Conservation (phyloP, 2,888 invertebrate species). For the Marasmarcha lunaedactyla region DNA sequence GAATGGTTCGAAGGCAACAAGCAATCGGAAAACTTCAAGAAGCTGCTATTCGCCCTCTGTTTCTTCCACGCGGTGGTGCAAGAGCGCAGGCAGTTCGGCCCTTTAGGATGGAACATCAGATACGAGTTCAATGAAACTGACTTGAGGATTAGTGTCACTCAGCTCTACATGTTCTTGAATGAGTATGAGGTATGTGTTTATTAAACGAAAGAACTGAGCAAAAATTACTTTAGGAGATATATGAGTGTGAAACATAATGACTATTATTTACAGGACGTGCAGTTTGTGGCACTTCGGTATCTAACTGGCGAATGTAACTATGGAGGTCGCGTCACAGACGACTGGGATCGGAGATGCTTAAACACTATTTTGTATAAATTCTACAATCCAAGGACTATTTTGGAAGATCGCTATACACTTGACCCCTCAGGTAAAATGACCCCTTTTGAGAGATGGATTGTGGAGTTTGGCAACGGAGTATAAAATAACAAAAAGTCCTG, state of each 20-base stretch:
- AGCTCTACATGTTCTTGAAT: conserved; percentile 88
- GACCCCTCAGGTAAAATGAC: conserved; percentile 72
- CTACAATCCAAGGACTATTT: conserved; percentile 78
- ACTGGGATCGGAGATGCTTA: conserved; percentile 92
- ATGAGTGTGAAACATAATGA: too few relatives aligned
- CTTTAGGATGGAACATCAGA: conserved; percentile 94
- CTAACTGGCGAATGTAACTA: conserved; percentile 96
- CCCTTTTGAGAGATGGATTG: too few relatives aligned
- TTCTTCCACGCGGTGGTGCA: conserved; percentile 96
- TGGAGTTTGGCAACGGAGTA: too few relatives aligned
- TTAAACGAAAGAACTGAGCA: too few relatives aligned
- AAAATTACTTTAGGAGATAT: too few relatives aligned
- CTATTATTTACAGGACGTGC: conserved; percentile 69
- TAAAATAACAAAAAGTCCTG: too few relatives aligned
- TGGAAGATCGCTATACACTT: conserved; percentile 73
- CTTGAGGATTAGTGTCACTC: conserved; percentile 87
- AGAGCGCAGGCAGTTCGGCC: conserved; percentile 91
- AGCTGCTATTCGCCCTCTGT: conserved; percentile 87
- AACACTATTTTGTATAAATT: conserved; percentile 85
- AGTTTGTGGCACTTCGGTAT: conserved; percentile 89
- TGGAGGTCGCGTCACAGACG: conserved; percentile 95
- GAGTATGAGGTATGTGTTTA: conserved; percentile 73
- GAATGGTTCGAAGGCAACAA: conserved; percentile 90
- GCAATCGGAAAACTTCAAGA: conserved; percentile 83
- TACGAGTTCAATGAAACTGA: conserved; percentile 98